These are phyloP conservation scores for Drosophila atripex DNA, from an alignment of 2,888 invertebrate species.

Conservation along the genomic window DNA sequence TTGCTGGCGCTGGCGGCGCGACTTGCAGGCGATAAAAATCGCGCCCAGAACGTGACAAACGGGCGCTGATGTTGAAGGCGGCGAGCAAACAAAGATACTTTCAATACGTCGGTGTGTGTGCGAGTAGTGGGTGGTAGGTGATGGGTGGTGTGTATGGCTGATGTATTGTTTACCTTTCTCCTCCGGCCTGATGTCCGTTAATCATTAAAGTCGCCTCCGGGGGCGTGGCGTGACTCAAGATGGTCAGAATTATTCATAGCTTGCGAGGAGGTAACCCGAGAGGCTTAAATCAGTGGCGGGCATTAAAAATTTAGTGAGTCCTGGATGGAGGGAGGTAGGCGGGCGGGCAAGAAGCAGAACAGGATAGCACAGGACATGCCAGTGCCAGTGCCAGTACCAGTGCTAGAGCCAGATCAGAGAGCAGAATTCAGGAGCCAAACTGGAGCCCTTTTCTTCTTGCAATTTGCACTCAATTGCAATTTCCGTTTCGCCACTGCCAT, in stretches of 20 bases:
- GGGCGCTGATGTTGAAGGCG: conserved; percentile 49
- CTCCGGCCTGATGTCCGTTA: conserved; percentile 18
- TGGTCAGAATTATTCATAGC: conserved; percentile 63
- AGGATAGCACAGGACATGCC: background rate
- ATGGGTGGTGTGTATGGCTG: conserved; percentile 18
- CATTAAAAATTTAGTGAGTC: conserved; percentile 63
- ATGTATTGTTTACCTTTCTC: conserved; percentile 10
- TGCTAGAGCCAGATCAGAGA: background rate
- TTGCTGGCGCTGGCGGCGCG: conserved; percentile 22
- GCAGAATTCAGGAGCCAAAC: background rate
- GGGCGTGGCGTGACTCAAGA: conserved; percentile 30
- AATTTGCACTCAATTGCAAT: conserved; percentile 76
- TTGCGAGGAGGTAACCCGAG: background rate
- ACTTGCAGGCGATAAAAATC: conserved; percentile 66
- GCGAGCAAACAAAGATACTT: conserved; percentile 55
- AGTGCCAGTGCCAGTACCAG: background rate
- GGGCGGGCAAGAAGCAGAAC: background rate
- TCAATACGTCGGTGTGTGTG: background rate
- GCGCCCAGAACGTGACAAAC: conserved; percentile 69
- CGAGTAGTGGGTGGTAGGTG: conserved; percentile 8
- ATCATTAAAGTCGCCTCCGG: conserved; percentile 40
- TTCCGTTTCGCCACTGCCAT: conserved; percentile 66
- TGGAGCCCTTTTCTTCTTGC: conserved; percentile 46
- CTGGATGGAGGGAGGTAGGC: conserved; percentile 5
- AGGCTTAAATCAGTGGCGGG: conserved; percentile 42